Percentiles rank a stretch among this genome's conserved stretches.
phyloP scores from a whole-genome alignment of 2,888 invertebrate genomes.

The Desoria tigrina region DNA sequence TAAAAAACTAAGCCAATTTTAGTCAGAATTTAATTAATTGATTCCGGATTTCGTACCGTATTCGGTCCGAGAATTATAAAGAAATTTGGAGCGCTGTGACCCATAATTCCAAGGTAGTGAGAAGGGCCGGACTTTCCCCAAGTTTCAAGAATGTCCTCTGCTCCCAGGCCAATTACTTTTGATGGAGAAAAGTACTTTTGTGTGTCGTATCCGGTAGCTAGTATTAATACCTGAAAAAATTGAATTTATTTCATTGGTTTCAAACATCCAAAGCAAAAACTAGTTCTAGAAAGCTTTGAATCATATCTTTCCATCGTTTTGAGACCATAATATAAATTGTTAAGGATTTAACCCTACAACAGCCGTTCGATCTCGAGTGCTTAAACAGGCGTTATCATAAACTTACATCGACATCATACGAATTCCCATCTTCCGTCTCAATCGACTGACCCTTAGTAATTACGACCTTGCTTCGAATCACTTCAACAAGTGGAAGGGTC shows the following conservation, averaged over 20 bases:
- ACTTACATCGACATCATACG: slow-evolving; percentile 20
- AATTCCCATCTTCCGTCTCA: slow-evolving; percentile 15
- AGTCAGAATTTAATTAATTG: no score
- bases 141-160: slow-evolving; percentile 7
- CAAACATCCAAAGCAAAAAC: background rate
- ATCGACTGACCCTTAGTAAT: slow-evolving; percentile 2
- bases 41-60: no score
- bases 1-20: no score
- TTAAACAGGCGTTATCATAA: background rate
- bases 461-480: slow-evolving; percentile 12
- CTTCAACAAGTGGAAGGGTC: slow-evolving; percentile 13
- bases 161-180: slow-evolving; percentile 14
- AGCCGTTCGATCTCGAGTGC: background rate
- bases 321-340: background rate
- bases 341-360: background rate
- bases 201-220: slow-evolving; percentile 25
- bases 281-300: background rate
- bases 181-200: slow-evolving; percentile 24
- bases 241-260: background rate
- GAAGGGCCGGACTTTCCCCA: slow-evolving; percentile 13
- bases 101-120: slow-evolving; percentile 18
- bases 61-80: slow-evolving; percentile 22
- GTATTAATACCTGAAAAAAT: slow-evolving; percentile 20
- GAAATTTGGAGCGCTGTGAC: slow-evolving; percentile 11
- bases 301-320: no score